A percentile compares a stretch with the other conserved stretches of the same genome.
phyloP scores from a whole-genome alignment of 2,113 vertebrate genomes.

The Pluvianellus socialis region DNA sequence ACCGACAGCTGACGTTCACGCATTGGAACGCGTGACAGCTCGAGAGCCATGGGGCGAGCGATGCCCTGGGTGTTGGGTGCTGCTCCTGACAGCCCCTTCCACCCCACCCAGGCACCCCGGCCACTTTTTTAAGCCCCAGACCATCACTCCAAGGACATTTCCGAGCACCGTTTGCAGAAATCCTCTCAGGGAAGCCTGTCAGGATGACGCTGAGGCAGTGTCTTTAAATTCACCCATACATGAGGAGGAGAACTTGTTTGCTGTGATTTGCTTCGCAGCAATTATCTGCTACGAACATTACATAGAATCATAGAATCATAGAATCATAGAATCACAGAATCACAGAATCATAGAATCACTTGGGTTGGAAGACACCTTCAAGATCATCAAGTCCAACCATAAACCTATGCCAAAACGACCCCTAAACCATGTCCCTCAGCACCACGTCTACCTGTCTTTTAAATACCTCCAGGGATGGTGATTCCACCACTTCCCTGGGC shows the following conservation, averaged over 20 bases:
- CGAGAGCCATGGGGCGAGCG: neutral
- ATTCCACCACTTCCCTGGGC: too few species aligned
- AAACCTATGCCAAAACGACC: too few species aligned
- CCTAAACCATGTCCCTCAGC: too few species aligned
- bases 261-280: neutral
- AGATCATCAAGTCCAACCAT: too few species aligned
- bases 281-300: neutral
- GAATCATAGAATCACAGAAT: too few species aligned
- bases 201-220: fast-evolving
- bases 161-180: neutral
- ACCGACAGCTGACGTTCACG: neutral
- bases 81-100: neutral
- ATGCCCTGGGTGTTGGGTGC: fast-evolving
- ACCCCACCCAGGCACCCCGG: neutral
- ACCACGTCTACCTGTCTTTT: too few species aligned
- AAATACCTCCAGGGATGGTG: too few species aligned
- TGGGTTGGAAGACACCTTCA: too few species aligned
- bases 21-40: neutral
- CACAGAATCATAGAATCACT: too few species aligned
- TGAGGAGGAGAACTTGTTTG: neutral
- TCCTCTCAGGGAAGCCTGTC: neutral
- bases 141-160: neutral
- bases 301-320: too few species aligned
- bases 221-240: neutral
- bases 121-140: neutral